These are phyloP conservation scores for Eustalomyia histrio DNA, from an alignment of 2,888 invertebrate genomes.

Conservation along the genomic window DNA sequence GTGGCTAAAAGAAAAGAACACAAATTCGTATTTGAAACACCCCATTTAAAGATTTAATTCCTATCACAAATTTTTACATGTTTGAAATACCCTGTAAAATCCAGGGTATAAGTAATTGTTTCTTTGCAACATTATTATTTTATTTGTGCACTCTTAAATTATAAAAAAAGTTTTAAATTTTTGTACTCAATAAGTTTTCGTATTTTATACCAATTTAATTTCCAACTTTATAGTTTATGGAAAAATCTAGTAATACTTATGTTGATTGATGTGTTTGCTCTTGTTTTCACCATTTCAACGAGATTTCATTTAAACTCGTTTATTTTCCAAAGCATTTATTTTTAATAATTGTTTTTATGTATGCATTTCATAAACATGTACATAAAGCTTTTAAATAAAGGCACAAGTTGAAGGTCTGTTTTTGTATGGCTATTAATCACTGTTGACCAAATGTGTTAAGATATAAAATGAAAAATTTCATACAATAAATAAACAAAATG, in stretches of 20 bases:
- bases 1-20: constrained; percentile 82
- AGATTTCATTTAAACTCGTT: constrained; percentile 13
- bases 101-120: too few relatives aligned
- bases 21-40: background rate
- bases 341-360: constrained; percentile 30
- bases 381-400: constrained; percentile 21
- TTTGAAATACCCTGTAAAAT: too few relatives aligned
- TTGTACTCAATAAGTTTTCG: constrained; percentile 22
- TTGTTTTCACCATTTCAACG: background rate
- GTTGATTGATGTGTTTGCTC: constrained; percentile 6
- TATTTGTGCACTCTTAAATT: background rate
- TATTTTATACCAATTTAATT: background rate
- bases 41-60: background rate
- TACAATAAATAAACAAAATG: constrained; percentile 30
- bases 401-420: constrained; percentile 39
- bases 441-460: constrained; percentile 42
- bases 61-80: background rate
- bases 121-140: background rate
- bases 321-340: constrained; percentile 49
- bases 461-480: constrained; percentile 34
- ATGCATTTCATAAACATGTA: background rate
- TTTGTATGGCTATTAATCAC: constrained; percentile 43
- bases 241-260: constrained; percentile 12
- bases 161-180: background rate
- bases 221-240: background rate